phyloP scores from a whole-genome alignment of 1,140 invertebrate genomes.

The Tetranychus urticae region DNA sequence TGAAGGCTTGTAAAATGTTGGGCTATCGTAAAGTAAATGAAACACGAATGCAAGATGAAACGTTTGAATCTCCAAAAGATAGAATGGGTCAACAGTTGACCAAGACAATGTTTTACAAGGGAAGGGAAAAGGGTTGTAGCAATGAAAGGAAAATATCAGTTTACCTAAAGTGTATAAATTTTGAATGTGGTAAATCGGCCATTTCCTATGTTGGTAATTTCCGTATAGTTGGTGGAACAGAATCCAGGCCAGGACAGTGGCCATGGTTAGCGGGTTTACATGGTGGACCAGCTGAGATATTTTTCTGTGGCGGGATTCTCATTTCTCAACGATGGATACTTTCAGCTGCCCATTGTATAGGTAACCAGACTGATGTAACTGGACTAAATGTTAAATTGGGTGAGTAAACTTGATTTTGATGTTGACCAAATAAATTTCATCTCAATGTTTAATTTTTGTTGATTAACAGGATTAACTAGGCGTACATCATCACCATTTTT shows the following conservation, averaged over 20 bases:
- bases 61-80: neutral
- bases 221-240: constrained; percentile 15
- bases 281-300: constrained; percentile 17
- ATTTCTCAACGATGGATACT: constrained; percentile 27
- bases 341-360: constrained; percentile 32
- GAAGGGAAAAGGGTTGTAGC: neutral
- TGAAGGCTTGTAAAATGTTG: constrained; percentile 11
- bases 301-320: constrained; percentile 29
- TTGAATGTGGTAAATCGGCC: constrained; percentile 9
- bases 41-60: constrained; percentile 11
- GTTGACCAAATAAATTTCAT: neutral
- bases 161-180: constrained; percentile 9
- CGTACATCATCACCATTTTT: constrained; percentile 12
- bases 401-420: neutral
- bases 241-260: constrained; percentile 14
- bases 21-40: constrained; percentile 12
- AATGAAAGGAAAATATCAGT: constrained; percentile 4
- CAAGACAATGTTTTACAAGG: constrained; percentile 2
- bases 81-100: neutral
- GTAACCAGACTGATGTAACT: constrained; percentile 18
- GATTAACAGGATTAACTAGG: constrained; percentile 11
- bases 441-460: neutral
- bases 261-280: constrained; percentile 16
- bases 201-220: neutral
- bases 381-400: constrained; percentile 13